Evolutionary conservation across 2,797 vertebrate species (phyloP), one percentile per base, ranked within the genome.

Genomic region (Siniperca scherzeri): DNA sequence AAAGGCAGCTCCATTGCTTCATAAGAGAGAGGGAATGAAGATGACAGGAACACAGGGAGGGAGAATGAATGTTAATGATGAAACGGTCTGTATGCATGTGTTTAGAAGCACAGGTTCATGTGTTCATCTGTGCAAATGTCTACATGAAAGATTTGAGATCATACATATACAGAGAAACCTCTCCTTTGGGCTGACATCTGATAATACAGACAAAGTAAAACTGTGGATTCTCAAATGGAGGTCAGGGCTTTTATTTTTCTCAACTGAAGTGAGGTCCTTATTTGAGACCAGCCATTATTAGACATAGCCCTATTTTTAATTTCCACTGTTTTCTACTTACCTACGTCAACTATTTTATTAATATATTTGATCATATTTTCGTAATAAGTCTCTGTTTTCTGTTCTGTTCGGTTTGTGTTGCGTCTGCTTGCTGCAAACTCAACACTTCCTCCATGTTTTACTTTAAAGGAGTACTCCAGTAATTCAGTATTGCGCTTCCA

Each of bases 111-210:
- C 11, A 14, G 25, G 21, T 40, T n/a, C 60, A 25, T n/a, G 38
- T 65, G 66, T 48, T 40, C 46, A 46, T 73, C 66, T 68, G n/a
- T 53, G 70, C 16, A 55, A 48, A 60, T 69, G 74, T 74, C n/a
- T 2, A 22, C 22, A 60, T 66, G 2, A 46, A 25, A 36, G 27
- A 50, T 21, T 21, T 59, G 13, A 8, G 17, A 55, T n/a, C 12
- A 66, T 27, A 38, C 16, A 21, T 11, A 60, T 50, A 14, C 30
- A 48, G 16, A 30, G 30, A 40, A 55, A 9, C 5, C 19, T 19
- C 10, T 62, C 13, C 2, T 19, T 19, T n/a, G 21, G 4, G 36
- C 10, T 22, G 22, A 27, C 21, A 22, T 11, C 5, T 48, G 25
- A 48, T 22, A 44, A 10, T 14, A 19, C 0, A 42, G 19, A n/a